Conservation (phyloP, 2,113 vertebrate species). For the Otus sunia region DNA sequence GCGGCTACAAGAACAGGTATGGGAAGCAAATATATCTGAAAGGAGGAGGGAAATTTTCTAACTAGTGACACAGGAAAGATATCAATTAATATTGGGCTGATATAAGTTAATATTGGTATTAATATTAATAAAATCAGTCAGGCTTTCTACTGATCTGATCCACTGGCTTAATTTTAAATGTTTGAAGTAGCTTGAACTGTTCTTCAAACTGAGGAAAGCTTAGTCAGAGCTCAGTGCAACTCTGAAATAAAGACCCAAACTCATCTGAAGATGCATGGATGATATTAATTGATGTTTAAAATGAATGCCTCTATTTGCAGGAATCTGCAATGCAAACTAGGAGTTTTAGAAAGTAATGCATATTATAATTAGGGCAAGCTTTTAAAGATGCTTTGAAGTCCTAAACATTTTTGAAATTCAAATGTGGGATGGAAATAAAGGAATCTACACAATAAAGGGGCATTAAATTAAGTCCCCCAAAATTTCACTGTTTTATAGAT, state of each 20-base stretch:
- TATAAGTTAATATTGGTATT: not conserved
- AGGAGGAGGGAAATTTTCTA: not conserved
- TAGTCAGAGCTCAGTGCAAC: conserved; percentile 16
- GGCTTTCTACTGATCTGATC: not conserved
- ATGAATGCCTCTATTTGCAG: conserved; percentile 84
- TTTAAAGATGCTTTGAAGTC: conserved; percentile 94
- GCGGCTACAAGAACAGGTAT: not conserved
- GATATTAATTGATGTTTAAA: conserved; percentile 84
- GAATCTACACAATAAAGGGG: conserved; percentile 90
- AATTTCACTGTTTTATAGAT: conserved; percentile 78
- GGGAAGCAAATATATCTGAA: not conserved
- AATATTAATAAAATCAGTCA: too few species aligned
- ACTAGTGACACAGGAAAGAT: not conserved
- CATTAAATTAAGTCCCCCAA: conserved; percentile 70
- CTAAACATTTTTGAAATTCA: conserved; percentile 94
- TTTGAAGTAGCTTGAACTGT: not conserved
- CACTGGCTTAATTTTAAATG: not conserved
- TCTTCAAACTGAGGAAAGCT: not conserved
- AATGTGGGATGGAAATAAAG: conserved; percentile 83
- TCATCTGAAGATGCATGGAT: conserved; percentile 52
- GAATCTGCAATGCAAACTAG: conserved; percentile 94
- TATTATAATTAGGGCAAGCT: conserved; percentile 84
- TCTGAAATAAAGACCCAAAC: conserved; percentile 44
- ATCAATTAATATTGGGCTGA: too few species aligned
- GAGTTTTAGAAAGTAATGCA: conserved; percentile 80